Evolutionary conservation across 2,888 invertebrate genomes (phyloP), one percentile per base, ranked within the genome.

Genomic region (Julus scanicus): DNA sequence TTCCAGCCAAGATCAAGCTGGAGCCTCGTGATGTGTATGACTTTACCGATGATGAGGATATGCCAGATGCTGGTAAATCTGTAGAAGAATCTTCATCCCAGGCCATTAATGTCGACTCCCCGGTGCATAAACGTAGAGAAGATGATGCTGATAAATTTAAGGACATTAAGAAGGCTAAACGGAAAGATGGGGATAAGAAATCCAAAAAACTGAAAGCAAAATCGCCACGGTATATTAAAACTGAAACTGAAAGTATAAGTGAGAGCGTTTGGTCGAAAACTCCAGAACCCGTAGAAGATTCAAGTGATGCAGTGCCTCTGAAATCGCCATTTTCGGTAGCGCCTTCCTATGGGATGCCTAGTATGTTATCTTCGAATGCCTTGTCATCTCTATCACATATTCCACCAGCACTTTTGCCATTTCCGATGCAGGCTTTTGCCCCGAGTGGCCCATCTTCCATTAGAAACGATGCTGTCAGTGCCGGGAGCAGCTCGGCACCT

Each of bases 1-100:
- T 84, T 44, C 84, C 49, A 39, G 37, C 88, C 17, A 85, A 49
- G 88, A 37, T 89, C 13, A 89, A 89, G 49, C 39, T 71, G n/a
- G 89, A 89, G 40, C 88, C 89, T n/a, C 84, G 87, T 5, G 89
- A 89, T 48, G 88, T 89, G 13, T 89, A 89, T 29, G 89, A 89
- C 20, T 89, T 89, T 53, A 89, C 89, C 2, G 89, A 89, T 40
- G 88, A 88, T 11, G 89, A 89, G 6, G 71, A 85, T 39, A 48
- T 57, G 20, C n/a, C 40, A 44, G 83, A 85, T n/a, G 39, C 39
- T 17, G 48, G 20, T 20, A 85, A 40, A 44, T 11, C 85, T 0
- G 53, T 39, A 8, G 85, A 85, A 2, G 29, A 40, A 20, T 40
- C n/a, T n/a, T 2, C 40, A 3, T 13, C 39, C 5, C 84, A 37